Evolutionary conservation across 2,888 invertebrate species (phyloP), one percentile per base, ranked within the genome.

Genomic region (Agrotis clavis): DNA sequence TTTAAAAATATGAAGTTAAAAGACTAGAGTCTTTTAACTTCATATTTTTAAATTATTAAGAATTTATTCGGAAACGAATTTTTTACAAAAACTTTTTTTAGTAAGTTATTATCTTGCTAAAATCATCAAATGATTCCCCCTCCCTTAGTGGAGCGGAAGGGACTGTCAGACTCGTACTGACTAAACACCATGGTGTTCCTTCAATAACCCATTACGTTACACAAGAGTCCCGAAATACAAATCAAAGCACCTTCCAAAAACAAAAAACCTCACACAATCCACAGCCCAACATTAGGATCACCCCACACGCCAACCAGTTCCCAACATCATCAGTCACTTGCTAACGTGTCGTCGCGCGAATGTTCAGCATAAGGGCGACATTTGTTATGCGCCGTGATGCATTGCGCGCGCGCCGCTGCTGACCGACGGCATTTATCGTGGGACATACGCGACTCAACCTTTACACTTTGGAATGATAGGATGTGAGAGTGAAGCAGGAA

Each of bases 361-460:
- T 86, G 86, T 87, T 85, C 86, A 53, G 35, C 59, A 77, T 83
- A 86, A 82, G 83, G 83, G 81, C 79, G 80, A 83, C 87, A 87
- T 87, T 87, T 87, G 87, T 87, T 87, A 88, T 70, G 79, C 75
- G 79, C 85, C 74, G 86, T 89, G 88, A 92, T 91, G 85, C 87
- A 92, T 92, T 84, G 90, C 84, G 85, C 87, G 86, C 86, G 86
- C 86, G 85, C 81, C 82, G 85, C 83, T 79, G 83, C 83, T 89
- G 89, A 90, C 86, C 88, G 88, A 84, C 81, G 82, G 90, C 92
- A 93, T 93, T 92, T 92, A 91, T 93, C 89, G 88, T 87, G 81
- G 82, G 87, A 89, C 86, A 88, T 88, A 84, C 85, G 73, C 67
- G 53, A 79, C 77, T 86, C 79, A 83, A 83, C 83, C 83, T 79